A percentile compares a stretch with the other conserved stretches of the same genome.
Evolutionary conservation across 2,113 vertebrate species (phyloP).

Genomic region (Sapajus apella): DNA sequence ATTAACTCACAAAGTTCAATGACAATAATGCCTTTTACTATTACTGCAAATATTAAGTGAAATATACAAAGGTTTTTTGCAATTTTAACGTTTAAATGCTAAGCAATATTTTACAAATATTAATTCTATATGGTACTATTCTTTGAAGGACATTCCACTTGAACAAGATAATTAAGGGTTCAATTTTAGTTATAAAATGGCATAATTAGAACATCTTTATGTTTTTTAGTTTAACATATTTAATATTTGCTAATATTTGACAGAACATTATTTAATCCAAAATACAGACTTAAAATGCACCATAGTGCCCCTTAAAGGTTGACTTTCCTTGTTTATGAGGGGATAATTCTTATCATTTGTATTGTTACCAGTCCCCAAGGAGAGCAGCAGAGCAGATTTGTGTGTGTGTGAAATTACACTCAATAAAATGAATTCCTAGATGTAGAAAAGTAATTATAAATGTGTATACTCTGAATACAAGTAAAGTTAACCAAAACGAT

Average conservation of each 20-base stretch:
- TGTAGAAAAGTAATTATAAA: neutral
- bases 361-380: neutral
- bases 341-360: neutral
- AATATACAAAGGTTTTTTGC: neutral
- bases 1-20: constrained; percentile 15
- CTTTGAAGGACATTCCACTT: neutral
- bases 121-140: neutral
- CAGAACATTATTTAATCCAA: neutral
- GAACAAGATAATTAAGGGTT: neutral
- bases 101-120: neutral
- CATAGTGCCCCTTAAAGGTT: neutral
- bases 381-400: neutral
- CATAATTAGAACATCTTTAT: constrained; percentile 14
- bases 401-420: neutral
- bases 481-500: constrained; percentile 17
- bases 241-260: neutral
- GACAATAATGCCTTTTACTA: neutral
- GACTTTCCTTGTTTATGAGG: neutral
- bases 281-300: neutral
- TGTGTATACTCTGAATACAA: neutral
- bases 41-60: neutral
- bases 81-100: neutral
- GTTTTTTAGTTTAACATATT: neutral
- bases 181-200: neutral
- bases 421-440: neutral